Percentiles rank a stretch among this genome's conserved stretches.
phyloP scores from a whole-genome alignment of 2,888 invertebrate species.

The Eustalomyia histrio region DNA sequence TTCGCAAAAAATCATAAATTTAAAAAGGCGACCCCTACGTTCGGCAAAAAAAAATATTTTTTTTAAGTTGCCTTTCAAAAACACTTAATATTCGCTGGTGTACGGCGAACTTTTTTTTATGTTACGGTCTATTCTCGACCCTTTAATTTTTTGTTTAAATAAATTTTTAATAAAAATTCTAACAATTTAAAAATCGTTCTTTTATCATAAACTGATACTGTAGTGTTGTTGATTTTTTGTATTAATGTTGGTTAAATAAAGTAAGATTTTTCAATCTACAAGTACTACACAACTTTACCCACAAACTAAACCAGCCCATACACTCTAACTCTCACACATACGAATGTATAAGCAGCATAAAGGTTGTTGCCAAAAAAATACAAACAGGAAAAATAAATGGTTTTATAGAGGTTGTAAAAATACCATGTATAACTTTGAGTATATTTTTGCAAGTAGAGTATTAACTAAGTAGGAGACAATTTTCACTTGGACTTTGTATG shows the following conservation, averaged over 20 bases:
- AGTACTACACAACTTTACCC: background rate
- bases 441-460: constrained; percentile 35
- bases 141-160: too few species aligned
- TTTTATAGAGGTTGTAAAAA: constrained; percentile 12
- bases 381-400: background rate
- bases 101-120: too few species aligned
- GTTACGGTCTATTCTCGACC: too few species aligned
- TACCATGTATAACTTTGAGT: constrained; percentile 17
- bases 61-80: too few species aligned
- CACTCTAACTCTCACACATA: background rate
- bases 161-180: too few species aligned
- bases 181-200: background rate
- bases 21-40: too few species aligned
- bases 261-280: constrained; percentile 6
- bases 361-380: background rate
- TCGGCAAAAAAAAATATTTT: too few species aligned
- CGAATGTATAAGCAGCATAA: background rate
- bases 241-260: constrained; percentile 12
- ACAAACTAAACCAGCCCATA: background rate
- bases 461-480: constrained; percentile 9
- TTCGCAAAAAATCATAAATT: too few species aligned
- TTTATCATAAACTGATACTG: background rate
- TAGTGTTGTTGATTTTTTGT: background rate
- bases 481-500: constrained; percentile 10
- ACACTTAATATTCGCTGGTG: too few species aligned